Evolutionary conservation across 2,888 invertebrate species (phyloP).

Genomic region (Euclidia mi): DNA sequence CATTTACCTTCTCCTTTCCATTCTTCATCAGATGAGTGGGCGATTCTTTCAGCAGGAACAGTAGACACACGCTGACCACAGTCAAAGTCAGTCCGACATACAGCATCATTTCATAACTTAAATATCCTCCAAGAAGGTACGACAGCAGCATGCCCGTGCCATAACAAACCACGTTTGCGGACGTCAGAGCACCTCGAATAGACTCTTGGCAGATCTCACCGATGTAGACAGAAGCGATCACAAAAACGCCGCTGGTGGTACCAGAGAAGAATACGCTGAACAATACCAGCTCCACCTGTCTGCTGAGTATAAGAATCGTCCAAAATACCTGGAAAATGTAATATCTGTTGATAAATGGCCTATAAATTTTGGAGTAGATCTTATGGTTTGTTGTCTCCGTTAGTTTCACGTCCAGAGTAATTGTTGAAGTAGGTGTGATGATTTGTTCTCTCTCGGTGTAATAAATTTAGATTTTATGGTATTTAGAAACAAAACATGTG

Average conservation of each 20-base stretch:
- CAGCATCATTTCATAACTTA: constrained; percentile 30
- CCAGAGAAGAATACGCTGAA: constrained; percentile 44
- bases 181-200: constrained; percentile 51
- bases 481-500: too few relatives aligned
- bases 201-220: constrained; percentile 54
- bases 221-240: constrained; percentile 46
- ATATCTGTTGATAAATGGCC: too few relatives aligned
- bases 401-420: too few relatives aligned
- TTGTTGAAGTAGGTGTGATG: too few relatives aligned
- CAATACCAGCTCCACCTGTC: constrained; percentile 38
- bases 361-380: too few relatives aligned
- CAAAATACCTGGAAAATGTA: constrained; percentile 39
- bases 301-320: constrained; percentile 31
- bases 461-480: too few relatives aligned
- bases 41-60: constrained; percentile 40
- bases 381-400: too few relatives aligned
- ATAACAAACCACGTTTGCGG: constrained; percentile 38
- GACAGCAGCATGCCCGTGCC: constrained; percentile 45
- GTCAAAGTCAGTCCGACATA: constrained; percentile 39
- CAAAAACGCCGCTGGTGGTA: constrained; percentile 25
- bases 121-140: constrained; percentile 40
- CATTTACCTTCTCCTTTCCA: constrained; percentile 41
- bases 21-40: constrained; percentile 31
- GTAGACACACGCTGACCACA: not conserved
- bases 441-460: too few relatives aligned